phyloP scores from a whole-genome alignment of 2,888 invertebrate species.

The Alentia gelatinosa region DNA sequence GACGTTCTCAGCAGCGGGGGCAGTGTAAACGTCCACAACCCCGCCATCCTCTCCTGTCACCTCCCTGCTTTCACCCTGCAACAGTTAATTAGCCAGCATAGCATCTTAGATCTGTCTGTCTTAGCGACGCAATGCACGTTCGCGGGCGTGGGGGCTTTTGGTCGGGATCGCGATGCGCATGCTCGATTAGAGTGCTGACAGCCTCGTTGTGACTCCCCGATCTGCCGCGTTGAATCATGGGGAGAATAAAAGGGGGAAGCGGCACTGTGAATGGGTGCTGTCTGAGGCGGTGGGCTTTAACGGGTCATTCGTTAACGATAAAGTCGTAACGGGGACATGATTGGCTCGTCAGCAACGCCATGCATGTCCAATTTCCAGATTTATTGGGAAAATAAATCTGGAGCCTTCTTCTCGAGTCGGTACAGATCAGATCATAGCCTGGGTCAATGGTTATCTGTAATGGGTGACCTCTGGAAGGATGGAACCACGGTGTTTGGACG shows the following conservation, averaged over 20 bases:
- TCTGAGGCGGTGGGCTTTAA: not conserved
- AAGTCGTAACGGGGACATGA: not conserved
- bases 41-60: not conserved
- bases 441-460: not conserved
- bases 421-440: not conserved
- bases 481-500: not conserved
- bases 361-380: not conserved
- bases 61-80: not conserved
- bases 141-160: not conserved
- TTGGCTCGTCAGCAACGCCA: not conserved
- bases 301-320: not conserved
- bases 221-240: constrained; percentile 20
- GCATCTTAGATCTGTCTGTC: not conserved
- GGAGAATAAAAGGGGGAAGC: not conserved
- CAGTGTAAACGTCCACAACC: not conserved
- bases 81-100: not conserved
- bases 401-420: not conserved
- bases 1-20: not conserved
- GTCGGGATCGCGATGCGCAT: not conserved
- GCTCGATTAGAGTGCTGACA: constrained; percentile 9
- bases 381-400: not conserved
- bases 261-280: not conserved
- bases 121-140: not conserved
- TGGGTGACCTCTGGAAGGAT: not conserved
- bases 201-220: not conserved